Percentiles rank a stretch among this genome's conserved stretches.
These are phyloP conservation scores for Doris montereyensis DNA, from an alignment of 2,888 invertebrate species.

Conservation along the genomic window DNA sequence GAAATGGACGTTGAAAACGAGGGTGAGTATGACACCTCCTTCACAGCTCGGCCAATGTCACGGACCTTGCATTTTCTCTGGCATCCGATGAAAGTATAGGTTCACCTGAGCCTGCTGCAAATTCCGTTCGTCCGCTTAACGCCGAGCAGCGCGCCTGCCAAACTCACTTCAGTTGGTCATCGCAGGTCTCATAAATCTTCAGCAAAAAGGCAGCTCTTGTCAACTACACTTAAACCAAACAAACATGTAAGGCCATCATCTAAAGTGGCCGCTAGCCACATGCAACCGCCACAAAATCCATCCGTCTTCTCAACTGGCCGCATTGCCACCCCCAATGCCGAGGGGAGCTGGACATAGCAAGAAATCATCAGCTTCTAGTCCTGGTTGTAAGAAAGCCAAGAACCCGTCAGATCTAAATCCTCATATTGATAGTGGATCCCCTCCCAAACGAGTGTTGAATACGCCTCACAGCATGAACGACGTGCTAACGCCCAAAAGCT, in stretches of 20 bases:
- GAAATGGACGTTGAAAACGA: conserved; percentile 18
- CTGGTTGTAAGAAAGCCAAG: neutral
- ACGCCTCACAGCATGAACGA: conserved; percentile 37
- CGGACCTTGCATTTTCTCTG: conserved; percentile 32
- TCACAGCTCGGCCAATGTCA: conserved; percentile 40
- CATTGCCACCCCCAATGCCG: no score
- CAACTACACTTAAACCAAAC: no score
- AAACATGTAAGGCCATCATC: no score
- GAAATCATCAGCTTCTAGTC: no score
- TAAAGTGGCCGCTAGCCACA: no score
- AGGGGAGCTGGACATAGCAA: no score
- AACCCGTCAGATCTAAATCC: neutral
- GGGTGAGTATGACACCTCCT: conserved; percentile 27
- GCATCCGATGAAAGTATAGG: conserved; percentile 34
- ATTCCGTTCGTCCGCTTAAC: conserved; percentile 4
- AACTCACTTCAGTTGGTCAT: conserved; percentile 32
- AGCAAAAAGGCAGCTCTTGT: no score
- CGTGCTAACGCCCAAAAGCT: conserved; percentile 27
- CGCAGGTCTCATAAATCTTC: no score
- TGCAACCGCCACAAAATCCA: no score
- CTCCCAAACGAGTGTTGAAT: conserved; percentile 23
- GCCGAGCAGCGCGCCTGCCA: conserved; percentile 34
- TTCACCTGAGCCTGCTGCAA: conserved; percentile 20
- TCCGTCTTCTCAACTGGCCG: no score
- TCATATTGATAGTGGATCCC: no score